Base-by-base conservation (phyloP, 2,113 vertebrate species). In the Centropus bengalensis region DNA sequence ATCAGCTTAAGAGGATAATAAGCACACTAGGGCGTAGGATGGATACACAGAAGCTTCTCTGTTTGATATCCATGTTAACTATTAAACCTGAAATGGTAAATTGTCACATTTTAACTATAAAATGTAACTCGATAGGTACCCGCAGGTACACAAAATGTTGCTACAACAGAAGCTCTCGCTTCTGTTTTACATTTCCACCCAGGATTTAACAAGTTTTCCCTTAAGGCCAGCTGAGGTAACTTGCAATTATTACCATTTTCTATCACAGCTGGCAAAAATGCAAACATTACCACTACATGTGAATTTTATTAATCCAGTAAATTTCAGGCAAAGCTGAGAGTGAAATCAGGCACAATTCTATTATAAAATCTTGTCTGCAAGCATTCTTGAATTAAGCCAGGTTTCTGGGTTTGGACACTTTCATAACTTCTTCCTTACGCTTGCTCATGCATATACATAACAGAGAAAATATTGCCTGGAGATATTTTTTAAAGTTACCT, bases 1-100 rank as follows among this genome's bases (percentile, higher is more conserved):
- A 93, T 67, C 32, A 75, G 60, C 56, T 88, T 92, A 73, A 80
- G 62, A 89, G 40, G 79, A 88, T 67, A 92, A 73, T 24, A 49
- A 85, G n/a, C 24, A 64, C 40, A 52, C 12, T 10, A 63, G 59
- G 26, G 69, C 44, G 36, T 11, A 68, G 33, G 21, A 79, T n/a
- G 44, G 60, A 93, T 89, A 64, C 14, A 67, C 7, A 51, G 38
- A 75, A 79, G 38, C 70, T 42, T 67, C 45, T 89, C 74, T 63
- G 51, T 40, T 60, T 68, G 60, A 75, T 51, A 75, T 2, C 69
- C 77, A 47, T 3, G 1, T n/a, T 70, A 94, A 75, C 36, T 7
- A 47, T 15, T 63, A 75, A 77, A 86, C 9, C 5, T 70, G 40
- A 45, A 89, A 75, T 5, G 38, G 26, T 44, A 55, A 62, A 40